A percentile compares a stretch with the other conserved stretches of the same genome.
These are phyloP conservation scores for Mixornis gularis DNA, from an alignment of 2,113 vertebrate genomes.

Conservation along the genomic window DNA sequence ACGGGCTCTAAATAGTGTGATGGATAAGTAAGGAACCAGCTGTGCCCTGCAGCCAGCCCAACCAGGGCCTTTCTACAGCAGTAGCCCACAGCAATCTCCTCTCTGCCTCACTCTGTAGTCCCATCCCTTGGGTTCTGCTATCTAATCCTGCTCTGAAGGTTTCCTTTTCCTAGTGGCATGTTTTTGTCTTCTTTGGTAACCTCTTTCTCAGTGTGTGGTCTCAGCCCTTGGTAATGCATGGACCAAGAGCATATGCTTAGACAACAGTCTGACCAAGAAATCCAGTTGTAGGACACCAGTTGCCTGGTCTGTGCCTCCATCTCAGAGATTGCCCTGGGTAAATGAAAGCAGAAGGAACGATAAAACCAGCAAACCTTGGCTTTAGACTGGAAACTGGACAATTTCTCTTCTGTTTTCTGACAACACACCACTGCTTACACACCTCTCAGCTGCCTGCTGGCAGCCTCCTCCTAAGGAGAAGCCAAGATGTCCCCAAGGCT, in stretches of 20 bases:
- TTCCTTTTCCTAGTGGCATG: not conserved
- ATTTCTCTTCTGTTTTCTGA: constrained; percentile 23
- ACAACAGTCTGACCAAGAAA: not conserved
- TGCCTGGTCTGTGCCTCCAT: not conserved
- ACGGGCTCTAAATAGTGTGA: not conserved
- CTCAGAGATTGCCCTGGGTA: not conserved
- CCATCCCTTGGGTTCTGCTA: not conserved
- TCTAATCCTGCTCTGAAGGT: not conserved
- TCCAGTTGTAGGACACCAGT: not conserved
- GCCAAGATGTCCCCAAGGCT: not conserved
- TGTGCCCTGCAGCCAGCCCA: not conserved
- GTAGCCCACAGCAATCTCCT: not conserved
- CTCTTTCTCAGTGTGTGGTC: not conserved
- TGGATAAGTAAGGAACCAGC: constrained; percentile 20
- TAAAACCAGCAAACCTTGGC: not conserved
- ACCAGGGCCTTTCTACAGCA: not conserved
- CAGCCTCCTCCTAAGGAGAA: not conserved
- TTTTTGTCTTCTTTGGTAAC: not conserved
- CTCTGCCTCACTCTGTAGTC: not conserved
- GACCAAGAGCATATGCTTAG: not conserved
- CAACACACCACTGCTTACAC: not conserved
- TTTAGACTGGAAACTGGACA: not conserved
- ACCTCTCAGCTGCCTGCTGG: not conserved
- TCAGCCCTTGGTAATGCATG: not conserved
- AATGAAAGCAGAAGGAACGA: not conserved